Percentiles rank a stretch among this genome's conserved stretches.
Conservation (phyloP, 2,113 vertebrate species). For the Pan troglodytes region NHGRI_mPanTro3-v2.1_pri NC_072403.2:144786001-144786500, state of each 20-base stretch:
- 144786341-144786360: neutral
- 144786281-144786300: neutral
- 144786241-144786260: slow-evolving; percentile 13
- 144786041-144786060: neutral
- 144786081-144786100: neutral
- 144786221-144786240: neutral
- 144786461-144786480: neutral
- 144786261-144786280: neutral
- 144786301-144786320: neutral
- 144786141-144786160: neutral
- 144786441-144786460: neutral
- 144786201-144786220: neutral
- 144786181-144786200: neutral
- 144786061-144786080: neutral
- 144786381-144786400: neutral
- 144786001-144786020: neutral
- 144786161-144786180: neutral
- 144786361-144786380: neutral
- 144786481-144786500: neutral
- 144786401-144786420: neutral
- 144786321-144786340: neutral
- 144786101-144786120: neutral
- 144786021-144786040: neutral
- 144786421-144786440: neutral
- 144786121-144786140: neutral